Conservation (phyloP, 2,888 invertebrate genomes). For the Lasiommata megera region DNA sequence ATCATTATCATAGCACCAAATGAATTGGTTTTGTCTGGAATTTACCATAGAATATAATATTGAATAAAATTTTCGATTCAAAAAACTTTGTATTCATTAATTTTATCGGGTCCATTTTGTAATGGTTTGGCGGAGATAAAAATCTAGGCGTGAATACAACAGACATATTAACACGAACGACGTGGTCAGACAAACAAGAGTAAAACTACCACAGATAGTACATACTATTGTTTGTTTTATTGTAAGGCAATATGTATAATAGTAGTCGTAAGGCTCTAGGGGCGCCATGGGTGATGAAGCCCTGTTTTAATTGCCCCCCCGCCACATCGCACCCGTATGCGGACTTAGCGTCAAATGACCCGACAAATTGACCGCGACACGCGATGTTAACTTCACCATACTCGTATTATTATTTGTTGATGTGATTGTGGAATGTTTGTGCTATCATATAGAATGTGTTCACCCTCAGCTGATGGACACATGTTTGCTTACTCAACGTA, state of each 20-base stretch:
- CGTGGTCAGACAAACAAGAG: not conserved
- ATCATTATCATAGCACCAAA: too few relatives aligned
- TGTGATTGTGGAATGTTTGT: constrained; percentile 20
- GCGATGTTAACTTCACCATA: constrained; percentile 52
- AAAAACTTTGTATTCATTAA: too few relatives aligned
- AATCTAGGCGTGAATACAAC: too few relatives aligned
- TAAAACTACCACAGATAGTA: not conserved
- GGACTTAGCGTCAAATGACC: constrained; percentile 64
- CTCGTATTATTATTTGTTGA: constrained; percentile 22
- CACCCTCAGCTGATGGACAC: too few relatives aligned
- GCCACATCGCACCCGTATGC: constrained; percentile 56
- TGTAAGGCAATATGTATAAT: constrained; percentile 27
- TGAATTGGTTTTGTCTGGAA: too few relatives aligned
- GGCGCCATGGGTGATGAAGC: constrained; percentile 58
- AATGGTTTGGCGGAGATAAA: too few relatives aligned
- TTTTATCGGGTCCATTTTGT: too few relatives aligned
- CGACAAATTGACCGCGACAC: constrained; percentile 75
- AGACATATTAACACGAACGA: not conserved
- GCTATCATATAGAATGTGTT: too few relatives aligned
- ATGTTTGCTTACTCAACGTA: too few relatives aligned
- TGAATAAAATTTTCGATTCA: too few relatives aligned
- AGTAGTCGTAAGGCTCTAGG: constrained; percentile 36
- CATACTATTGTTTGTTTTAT: constrained; percentile 13
- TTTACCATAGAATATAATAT: too few relatives aligned
- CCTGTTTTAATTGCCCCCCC: constrained; percentile 71